These are phyloP conservation scores for Pangasius sanitwongsei DNA, from an alignment of 2,797 vertebrate species.

Conservation along the genomic window DNA sequence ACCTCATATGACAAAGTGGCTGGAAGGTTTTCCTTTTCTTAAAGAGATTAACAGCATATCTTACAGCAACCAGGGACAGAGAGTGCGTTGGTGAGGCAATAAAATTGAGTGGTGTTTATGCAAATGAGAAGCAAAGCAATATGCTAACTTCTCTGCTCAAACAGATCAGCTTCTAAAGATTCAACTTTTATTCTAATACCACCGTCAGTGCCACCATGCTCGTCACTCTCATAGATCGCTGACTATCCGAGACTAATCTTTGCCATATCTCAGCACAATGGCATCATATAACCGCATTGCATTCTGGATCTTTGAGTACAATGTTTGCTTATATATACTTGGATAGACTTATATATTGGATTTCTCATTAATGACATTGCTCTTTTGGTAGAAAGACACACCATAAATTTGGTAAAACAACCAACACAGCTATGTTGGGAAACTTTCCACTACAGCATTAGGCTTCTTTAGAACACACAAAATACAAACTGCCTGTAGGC, in stretches of 20 bases:
- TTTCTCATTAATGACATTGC: neutral
- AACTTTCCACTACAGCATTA: neutral
- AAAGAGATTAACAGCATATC: neutral
- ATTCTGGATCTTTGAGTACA: neutral
- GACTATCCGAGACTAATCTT: neutral
- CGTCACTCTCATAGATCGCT: neutral
- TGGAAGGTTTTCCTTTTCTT: neutral
- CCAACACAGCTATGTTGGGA: neutral
- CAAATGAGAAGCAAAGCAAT: neutral
- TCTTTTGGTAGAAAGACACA: neutral
- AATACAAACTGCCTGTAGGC: neutral
- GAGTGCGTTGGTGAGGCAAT: neutral
- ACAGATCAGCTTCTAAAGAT: neutral
- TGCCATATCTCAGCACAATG: neutral
- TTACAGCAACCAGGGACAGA: neutral
- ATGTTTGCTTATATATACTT: neutral
- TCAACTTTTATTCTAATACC: neutral
- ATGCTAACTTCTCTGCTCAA: neutral
- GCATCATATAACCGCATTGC: neutral
- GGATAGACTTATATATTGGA: neutral
- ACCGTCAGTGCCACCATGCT: neutral
- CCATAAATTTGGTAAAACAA: neutral
- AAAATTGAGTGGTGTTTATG: neutral
- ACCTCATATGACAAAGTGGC: neutral
- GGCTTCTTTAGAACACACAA: neutral